phyloP scores from a whole-genome alignment of 2,888 invertebrate species.

The Embidobia sp. region DNA sequence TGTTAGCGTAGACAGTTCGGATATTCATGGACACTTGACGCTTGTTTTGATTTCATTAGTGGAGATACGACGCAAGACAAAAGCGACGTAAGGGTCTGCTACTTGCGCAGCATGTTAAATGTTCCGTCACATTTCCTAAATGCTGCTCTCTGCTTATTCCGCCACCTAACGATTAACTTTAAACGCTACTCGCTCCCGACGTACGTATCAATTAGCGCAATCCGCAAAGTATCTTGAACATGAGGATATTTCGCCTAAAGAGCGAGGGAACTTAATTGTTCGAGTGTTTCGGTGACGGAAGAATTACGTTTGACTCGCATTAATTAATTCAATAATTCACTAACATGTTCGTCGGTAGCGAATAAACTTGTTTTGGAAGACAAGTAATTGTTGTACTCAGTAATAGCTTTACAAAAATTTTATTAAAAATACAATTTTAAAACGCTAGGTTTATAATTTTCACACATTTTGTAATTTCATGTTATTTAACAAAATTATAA shows the following conservation, averaged over 20 bases:
- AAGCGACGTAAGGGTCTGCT: slow-evolving; percentile 29
- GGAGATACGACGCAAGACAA: slow-evolving; percentile 34
- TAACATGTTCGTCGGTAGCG: no score
- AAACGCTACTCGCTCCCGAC: neutral
- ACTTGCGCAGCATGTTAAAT: slow-evolving; percentile 21
- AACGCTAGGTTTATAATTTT: no score
- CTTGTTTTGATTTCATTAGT: slow-evolving; percentile 56
- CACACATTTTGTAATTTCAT: no score
- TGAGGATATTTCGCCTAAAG: neutral
- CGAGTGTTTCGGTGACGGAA: no score
- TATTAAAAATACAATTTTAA: no score
- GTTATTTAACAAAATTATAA: no score
- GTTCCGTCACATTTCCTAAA: slow-evolving; percentile 36
- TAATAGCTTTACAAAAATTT: no score
- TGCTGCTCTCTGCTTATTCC: slow-evolving; percentile 22
- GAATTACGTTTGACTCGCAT: no score
- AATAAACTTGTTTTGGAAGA: no score
- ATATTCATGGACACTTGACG: slow-evolving; percentile 42
- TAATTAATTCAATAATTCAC: no score
- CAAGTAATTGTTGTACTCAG: no score
- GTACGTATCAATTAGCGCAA: slow-evolving; percentile 14
- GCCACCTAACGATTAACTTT: slow-evolving; percentile 31
- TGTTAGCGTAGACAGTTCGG: slow-evolving; percentile 24
- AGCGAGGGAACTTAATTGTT: no score
- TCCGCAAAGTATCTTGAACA: neutral